Conservation (phyloP, 2,113 vertebrate species). For the Caretta caretta region DNA sequence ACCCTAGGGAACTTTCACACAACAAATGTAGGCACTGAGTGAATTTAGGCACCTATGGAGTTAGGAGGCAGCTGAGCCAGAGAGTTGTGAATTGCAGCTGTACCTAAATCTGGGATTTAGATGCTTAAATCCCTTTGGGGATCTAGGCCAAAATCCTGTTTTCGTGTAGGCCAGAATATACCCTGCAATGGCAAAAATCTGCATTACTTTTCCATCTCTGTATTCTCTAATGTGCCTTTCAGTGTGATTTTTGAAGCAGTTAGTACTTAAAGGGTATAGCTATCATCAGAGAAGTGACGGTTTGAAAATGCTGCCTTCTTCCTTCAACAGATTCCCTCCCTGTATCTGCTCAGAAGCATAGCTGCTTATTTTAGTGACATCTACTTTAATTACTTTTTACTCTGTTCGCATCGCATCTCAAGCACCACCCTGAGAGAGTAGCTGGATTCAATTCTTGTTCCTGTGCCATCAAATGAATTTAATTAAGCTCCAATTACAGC, state of each 20-base stretch:
- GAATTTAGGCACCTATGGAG: background rate
- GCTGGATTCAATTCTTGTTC: background rate
- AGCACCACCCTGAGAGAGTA: fast-evolving
- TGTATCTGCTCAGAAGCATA: background rate
- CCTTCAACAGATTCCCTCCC: background rate
- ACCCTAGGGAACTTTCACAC: background rate
- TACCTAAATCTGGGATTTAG: background rate
- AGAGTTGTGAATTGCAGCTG: background rate
- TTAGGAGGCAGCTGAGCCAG: background rate
- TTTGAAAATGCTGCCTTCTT: background rate
- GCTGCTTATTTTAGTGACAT: background rate
- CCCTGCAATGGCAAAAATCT: background rate
- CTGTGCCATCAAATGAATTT: background rate
- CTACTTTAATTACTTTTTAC: fast-evolving
- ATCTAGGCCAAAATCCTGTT: background rate
- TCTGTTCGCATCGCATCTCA: fast-evolving
- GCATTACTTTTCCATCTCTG: background rate
- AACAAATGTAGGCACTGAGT: background rate
- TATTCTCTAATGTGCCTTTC: background rate
- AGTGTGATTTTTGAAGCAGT: background rate
- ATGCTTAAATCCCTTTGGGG: background rate
- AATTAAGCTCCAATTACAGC: background rate
- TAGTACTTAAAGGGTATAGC: background rate
- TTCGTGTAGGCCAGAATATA: background rate
- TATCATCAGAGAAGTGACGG: background rate